phyloP scores from a whole-genome alignment of 2,888 invertebrate species.

The Pseudeuparius sepicola region DNA sequence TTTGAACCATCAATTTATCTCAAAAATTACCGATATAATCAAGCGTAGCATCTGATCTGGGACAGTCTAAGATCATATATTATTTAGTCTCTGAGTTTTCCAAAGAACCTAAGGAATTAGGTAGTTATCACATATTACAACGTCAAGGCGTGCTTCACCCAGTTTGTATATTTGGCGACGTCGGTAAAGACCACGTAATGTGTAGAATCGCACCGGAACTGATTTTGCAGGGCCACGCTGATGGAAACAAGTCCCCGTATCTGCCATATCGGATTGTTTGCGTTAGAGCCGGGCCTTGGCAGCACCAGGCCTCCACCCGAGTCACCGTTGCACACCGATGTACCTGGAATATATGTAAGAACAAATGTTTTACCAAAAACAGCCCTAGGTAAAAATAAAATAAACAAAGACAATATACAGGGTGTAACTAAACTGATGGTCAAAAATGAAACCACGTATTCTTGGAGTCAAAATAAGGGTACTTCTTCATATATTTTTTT shows the following conservation, averaged over 20 bases:
- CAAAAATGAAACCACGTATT: too few species aligned
- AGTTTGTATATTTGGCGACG: slow-evolving; percentile 46
- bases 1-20: too few species aligned
- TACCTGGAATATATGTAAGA: slow-evolving; percentile 42
- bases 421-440: too few species aligned
- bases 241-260: slow-evolving; percentile 46
- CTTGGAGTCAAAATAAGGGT: too few species aligned
- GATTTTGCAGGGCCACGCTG: slow-evolving; percentile 47
- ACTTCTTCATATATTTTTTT: too few species aligned
- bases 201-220: slow-evolving; percentile 47
- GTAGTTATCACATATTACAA: background rate
- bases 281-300: slow-evolving; percentile 27
- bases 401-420: too few species aligned
- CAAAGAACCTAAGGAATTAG: too few species aligned
- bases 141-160: slow-evolving; percentile 36
- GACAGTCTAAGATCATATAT: too few species aligned
- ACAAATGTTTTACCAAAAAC: slow-evolving; percentile 14
- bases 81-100: too few species aligned
- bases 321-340: slow-evolving; percentile 47
- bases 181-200: slow-evolving; percentile 55
- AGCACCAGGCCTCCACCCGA: slow-evolving; percentile 39
- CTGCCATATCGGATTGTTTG: slow-evolving; percentile 30
- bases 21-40: too few species aligned
- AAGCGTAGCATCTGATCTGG: too few species aligned
- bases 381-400: too few species aligned